Evolutionary conservation across 23 tunicate genomes (phyloP).

Genomic region (Ascidia mentula): DNA sequence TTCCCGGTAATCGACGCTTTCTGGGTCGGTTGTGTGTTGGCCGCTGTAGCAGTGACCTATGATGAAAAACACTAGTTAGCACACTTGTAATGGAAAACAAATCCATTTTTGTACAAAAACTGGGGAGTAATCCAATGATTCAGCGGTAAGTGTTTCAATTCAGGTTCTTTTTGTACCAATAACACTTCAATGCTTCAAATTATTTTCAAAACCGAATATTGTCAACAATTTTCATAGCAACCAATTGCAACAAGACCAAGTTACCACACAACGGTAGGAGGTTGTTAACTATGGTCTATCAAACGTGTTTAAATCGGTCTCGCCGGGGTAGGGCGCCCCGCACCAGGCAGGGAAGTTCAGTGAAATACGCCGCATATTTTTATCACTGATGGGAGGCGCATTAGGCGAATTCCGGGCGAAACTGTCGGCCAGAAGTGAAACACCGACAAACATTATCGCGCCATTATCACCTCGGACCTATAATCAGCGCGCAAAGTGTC

Average conservation of each 20-base stretch:
- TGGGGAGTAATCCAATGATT: no score
- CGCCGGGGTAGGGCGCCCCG: background rate
- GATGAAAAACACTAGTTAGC: background rate
- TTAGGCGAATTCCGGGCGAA: constrained; percentile 3
- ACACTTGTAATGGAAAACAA: no score
- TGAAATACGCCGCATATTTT: background rate
- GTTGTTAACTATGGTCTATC: no score
- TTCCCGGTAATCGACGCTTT: constrained; percentile 56
- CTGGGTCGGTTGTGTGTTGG: constrained; percentile 88
- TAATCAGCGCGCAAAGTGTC: background rate
- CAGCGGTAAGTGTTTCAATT: no score
- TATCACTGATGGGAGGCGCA: background rate
- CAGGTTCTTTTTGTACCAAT: no score
- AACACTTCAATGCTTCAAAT: no score
- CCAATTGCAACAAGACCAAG: no score
- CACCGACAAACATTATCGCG: background rate
- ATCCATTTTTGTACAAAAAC: no score
- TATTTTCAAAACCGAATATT: no score
- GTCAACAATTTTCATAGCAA: no score
- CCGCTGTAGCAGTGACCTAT: constrained; percentile 98
- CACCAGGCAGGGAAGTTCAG: background rate
- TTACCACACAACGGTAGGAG: no score
- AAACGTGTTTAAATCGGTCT: background rate
- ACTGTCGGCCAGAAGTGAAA: background rate
- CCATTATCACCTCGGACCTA: background rate